Percentiles rank a stretch among this genome's conserved stretches.
Evolutionary conservation across 2,888 invertebrate species (phyloP).

Genomic region (Campoletis raptor): DNA sequence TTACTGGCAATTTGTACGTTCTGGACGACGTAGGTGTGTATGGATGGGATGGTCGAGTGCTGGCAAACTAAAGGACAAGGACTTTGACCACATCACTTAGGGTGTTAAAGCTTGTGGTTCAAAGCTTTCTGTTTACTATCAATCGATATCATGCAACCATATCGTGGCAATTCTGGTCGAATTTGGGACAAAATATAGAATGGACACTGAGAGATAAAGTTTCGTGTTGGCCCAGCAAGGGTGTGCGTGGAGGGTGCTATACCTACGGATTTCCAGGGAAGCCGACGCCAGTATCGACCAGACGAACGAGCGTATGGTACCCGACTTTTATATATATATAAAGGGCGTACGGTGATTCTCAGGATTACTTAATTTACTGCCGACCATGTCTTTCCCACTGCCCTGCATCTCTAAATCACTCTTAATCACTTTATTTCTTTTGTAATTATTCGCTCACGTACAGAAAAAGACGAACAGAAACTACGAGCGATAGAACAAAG

Average conservation of each 20-base stretch:
- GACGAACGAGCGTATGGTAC: conserved; percentile 73
- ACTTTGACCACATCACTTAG: background rate
- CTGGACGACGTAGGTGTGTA: background rate
- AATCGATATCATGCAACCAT: conserved; percentile 2
- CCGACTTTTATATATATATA: conserved; percentile 26
- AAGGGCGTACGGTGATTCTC: conserved; percentile 56
- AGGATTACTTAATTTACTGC: conserved; percentile 54
- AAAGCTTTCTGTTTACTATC: background rate
- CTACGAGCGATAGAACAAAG: conserved; percentile 26
- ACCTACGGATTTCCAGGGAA: conserved; percentile 74
- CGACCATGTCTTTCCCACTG: conserved; percentile 10
- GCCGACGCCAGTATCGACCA: conserved; percentile 81
- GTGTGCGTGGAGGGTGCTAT: conserved; percentile 65
- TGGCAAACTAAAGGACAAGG: conserved; percentile 4
- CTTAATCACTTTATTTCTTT: conserved; percentile 40
- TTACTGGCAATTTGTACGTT: conserved; percentile 13
- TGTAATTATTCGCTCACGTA: conserved; percentile 24
- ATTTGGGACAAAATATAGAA: conserved; percentile 18
- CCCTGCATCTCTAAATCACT: conserved; percentile 8
- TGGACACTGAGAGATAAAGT: conserved; percentile 55
- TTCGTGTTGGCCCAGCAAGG: conserved; percentile 59
- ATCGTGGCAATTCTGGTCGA: conserved; percentile 5
- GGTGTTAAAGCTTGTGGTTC: background rate
- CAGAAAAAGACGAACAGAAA: conserved; percentile 18
- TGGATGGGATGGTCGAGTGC: background rate